Conservation (phyloP, 2,113 vertebrate genomes). For the Toxotes chatareus region DNA sequence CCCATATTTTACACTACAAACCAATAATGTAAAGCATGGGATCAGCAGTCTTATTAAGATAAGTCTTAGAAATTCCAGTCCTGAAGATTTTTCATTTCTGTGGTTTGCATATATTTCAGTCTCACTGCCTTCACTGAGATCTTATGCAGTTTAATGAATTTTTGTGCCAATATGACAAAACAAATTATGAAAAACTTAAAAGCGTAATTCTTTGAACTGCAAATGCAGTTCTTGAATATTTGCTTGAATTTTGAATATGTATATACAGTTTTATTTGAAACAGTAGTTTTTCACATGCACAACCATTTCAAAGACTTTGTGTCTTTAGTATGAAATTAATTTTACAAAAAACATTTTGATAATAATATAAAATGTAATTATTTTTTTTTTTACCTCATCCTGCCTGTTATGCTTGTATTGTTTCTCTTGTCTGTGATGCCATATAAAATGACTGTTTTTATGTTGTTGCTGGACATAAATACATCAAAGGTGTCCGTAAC, state of each 20-base stretch:
- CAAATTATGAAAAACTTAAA: constrained; percentile 4
- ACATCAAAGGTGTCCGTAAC: constrained; percentile 13
- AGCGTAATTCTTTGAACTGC: constrained; percentile 10
- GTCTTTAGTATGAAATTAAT: not conserved
- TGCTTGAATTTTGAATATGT: not conserved
- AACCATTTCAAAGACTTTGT: not conserved
- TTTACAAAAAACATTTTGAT: not conserved
- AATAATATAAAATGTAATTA: not conserved
- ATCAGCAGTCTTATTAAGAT: constrained; percentile 63
- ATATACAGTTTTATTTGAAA: not conserved
- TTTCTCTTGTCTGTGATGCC: not conserved
- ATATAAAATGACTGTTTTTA: not conserved
- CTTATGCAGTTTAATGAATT: not conserved
- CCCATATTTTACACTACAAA: constrained; percentile 70
- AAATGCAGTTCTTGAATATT: not conserved
- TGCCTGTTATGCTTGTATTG: not conserved
- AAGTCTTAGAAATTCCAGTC: constrained; percentile 12
- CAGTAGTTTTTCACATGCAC: not conserved
- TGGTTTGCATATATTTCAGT: constrained; percentile 41
- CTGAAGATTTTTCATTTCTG: constrained; percentile 29
- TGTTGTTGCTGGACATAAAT: not conserved
- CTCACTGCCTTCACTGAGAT: constrained; percentile 11
- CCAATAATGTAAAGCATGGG: constrained; percentile 57
- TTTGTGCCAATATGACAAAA: constrained; percentile 1
- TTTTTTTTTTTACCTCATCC: not conserved